Base-by-base conservation (phyloP, 2,797 vertebrate genomes). In the Microchirus variegatus region DNA sequence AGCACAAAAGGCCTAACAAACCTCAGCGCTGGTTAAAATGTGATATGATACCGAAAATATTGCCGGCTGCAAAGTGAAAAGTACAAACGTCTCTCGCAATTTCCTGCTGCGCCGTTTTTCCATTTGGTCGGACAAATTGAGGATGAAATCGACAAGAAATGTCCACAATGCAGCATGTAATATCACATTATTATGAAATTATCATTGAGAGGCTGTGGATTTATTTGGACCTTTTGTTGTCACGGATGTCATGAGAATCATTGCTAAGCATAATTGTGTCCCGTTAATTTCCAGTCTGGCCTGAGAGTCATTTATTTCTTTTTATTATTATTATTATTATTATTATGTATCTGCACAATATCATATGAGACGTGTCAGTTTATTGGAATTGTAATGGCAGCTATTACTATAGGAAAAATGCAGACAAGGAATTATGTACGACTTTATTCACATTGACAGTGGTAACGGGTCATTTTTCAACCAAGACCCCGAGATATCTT, bases 141-240 rank as follows among this genome's bases (percentile, higher is more conserved):
- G 62, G 77, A 74, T 52, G 59, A 80, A 82, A 85, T 72, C 6
- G 17, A 74, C 63, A 57, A 40, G 22, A 56, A 72, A 58, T 56
- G n/a, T 45, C 17, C 31, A 62, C 11, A 63, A 48, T 16, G 19
- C 3, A 6, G 46, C 67, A 66, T 61, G 77, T 45, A 59, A 76
- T 64, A 43, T 69, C 22, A 35, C 53, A 46, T 50, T 56, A 77
- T 84, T 75, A 75, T 46, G 37, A 67, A 26, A 63, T 36, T 44
- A 79, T 75, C 44, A 53, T 13, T 37, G 36, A 66, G 63, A 59
- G 57, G 53, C 56, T 4, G 9, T 42, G 63, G 60, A 65, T 80
- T 80, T 80, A 80, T 76, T 61, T 41, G 16, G 42, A 51, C 16
- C 48, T 75, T 55, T 70, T 68, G 74, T 70, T 77, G 65, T 77